Conservation (phyloP, 1,140 invertebrate genomes). For the Bicyclus anynana region DNA sequence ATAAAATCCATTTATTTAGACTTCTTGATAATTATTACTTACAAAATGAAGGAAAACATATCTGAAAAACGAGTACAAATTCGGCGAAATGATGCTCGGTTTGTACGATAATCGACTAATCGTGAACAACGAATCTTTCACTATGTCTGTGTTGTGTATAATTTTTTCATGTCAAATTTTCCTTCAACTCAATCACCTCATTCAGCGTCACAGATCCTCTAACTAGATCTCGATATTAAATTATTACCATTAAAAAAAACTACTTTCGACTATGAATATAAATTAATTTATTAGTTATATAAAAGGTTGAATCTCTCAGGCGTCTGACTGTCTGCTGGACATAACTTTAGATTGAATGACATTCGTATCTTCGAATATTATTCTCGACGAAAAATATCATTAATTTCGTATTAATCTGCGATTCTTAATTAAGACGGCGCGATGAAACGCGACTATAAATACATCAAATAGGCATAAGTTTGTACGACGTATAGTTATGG, state of each 20-base stretch:
- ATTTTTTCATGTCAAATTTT: neutral
- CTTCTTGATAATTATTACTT: too few species aligned
- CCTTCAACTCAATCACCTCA: neutral
- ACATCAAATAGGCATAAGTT: too few species aligned
- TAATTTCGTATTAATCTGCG: neutral
- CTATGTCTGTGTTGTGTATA: too few species aligned
- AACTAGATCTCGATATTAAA: neutral
- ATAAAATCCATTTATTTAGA: too few species aligned
- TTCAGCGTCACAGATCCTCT: neutral
- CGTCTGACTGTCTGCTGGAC: conserved; percentile 1
- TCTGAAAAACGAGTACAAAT: too few species aligned
- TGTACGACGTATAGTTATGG: too few species aligned
- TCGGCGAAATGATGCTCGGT: too few species aligned
- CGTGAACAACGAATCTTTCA: too few species aligned
- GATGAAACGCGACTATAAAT: neutral
- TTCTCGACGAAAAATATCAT: neutral
- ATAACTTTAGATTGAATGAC: conserved; percentile 2
- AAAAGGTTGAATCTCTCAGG: neutral
- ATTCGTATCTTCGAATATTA: neutral
- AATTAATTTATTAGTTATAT: conserved; percentile 4
- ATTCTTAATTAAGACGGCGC: neutral
- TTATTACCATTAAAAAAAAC: neutral
- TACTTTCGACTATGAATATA: conserved; percentile 7
- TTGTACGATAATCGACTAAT: too few species aligned
- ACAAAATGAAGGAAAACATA: too few species aligned